Evolutionary conservation across 2,888 invertebrate genomes (phyloP).

Genomic region (Myopa tessellatipennis): DNA sequence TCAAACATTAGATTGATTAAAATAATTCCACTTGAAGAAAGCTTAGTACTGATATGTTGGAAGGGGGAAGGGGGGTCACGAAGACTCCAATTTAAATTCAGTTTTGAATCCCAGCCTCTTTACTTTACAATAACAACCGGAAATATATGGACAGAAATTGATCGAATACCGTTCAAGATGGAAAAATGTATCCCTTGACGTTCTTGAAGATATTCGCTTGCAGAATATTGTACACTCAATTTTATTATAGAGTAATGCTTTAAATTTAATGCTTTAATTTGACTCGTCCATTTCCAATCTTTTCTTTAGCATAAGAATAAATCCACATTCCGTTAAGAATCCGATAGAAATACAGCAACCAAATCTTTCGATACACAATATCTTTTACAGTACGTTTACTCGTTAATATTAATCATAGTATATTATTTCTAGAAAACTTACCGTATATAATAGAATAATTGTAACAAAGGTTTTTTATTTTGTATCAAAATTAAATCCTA

Average conservation of each 20-base stretch:
- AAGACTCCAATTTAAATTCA: no score
- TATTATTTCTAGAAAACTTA: conserved; percentile 30
- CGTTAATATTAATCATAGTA: background rate
- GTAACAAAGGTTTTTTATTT: conserved; percentile 21
- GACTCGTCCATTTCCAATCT: background rate
- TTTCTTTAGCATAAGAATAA: background rate
- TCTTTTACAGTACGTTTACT: conserved; percentile 26
- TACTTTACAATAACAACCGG: no score
- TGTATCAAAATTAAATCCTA: conserved; percentile 5
- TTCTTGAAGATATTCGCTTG: background rate
- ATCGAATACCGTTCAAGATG: no score
- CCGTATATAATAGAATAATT: conserved; percentile 33
- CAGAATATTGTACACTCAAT: conserved; percentile 37
- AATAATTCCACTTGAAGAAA: no score
- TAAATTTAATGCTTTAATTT: background rate
- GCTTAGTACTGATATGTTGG: no score
- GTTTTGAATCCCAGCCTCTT: no score
- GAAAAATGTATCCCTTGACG: background rate
- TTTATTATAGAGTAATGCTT: conserved; percentile 19
- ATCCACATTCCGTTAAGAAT: background rate
- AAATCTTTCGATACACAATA: conserved; percentile 37
- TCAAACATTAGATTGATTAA: no score
- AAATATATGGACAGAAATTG: no score
- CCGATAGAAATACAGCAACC: background rate
- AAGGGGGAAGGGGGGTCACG: no score